Evolutionary conservation across 2,113 vertebrate genomes (phyloP), one percentile per base, ranked within the genome.

Genomic region (Atherinomorus stipes): DNA sequence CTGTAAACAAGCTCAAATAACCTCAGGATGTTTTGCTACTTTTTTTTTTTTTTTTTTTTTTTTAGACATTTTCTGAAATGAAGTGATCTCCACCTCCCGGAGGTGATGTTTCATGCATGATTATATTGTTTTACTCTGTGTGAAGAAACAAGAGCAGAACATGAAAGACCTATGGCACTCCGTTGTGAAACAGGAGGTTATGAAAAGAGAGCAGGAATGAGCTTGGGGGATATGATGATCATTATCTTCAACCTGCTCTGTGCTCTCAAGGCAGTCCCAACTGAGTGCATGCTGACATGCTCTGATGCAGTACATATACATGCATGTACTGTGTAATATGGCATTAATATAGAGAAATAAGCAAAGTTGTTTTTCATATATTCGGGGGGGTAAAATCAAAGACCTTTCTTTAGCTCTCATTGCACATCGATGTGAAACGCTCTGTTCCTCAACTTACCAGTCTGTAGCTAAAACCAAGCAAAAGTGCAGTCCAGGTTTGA

Each of bases 111-210:
- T 92, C 87, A 88, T 89, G 90, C 90, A 87, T 89, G 89, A 92
- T 93, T 89, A 89, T 90, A 89, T 91, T 91, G 88, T 92, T 90
- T 92, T 91, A 91, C 84, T 83, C 87, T 61, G 85, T 92, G 84
- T 84, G 88, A 85, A 78, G 80, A 90, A 84, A 88, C 83, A 76
- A 83, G 84, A 87, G 88, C 59, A 65, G 64, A 84, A 88, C 91
- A 91, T 92, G 90, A 93, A 93, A 94, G 90, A 91, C 88, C 87
- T 81, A 77, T 89, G 80, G 84, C 84, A 86, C 90, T 92, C 81
- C 87, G 85, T 86, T 85, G 85, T 85, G 89, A 71, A 90, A 86
- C 85, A 52, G 83, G 70, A 81, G 85, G 78, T 90, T 91, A 78
- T 80, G 83, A 86, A 87, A 89, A 88, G 71, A 76, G 84, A 85